Evolutionary conservation across 2,888 invertebrate genomes (phyloP), one percentile per base, ranked within the genome.

Genomic region (Encarsia formosa): DNA sequence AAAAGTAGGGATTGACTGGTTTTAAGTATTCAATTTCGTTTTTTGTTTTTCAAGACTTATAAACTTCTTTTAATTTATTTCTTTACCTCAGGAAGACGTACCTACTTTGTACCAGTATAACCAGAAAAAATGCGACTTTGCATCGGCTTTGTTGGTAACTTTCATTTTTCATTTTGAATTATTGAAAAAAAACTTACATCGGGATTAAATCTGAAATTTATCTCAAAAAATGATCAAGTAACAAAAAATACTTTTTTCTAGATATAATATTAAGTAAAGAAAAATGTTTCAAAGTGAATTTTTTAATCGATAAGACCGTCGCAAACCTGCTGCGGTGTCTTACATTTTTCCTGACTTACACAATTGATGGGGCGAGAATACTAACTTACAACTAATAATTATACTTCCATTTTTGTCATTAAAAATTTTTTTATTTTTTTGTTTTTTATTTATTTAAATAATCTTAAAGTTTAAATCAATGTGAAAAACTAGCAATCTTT

Each of bases 1-100:
- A 63, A 61, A 65, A 62, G 58, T 61, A 62, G 53, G 58, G 54
- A 54, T 55, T 57, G 48, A 54, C 43, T 45, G 44, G 22, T 49
- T 44, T 40, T 11, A 26, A 5, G 15, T 6, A 16, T n/a, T 18
- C 11, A 23, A 20, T 22, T 34, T 44, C 16, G 9, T 35, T 32
- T 34, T 44, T 18, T 16, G 15, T 8, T 20, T 37, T 5, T 39
- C 8, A 11, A 11, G 5, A 22, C 20, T 40, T 31, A 32, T 40
- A n/a, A n/a, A n/a, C n/a, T 26, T 15, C 19, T 29, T 31, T 45
- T 48, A 13, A 8, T 43, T 37, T 50, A 6, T 11, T 49, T 41
- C 46, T 32, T 35, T 34, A 45, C 26, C 31, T 52, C 37, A 37
- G 53, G 52, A 54, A 57, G 56, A 57, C 56, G 46, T 56, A 47